These are phyloP conservation scores for Synanthedon myopaeformis DNA, from an alignment of 2,888 invertebrate species.

Conservation along the genomic window DNA sequence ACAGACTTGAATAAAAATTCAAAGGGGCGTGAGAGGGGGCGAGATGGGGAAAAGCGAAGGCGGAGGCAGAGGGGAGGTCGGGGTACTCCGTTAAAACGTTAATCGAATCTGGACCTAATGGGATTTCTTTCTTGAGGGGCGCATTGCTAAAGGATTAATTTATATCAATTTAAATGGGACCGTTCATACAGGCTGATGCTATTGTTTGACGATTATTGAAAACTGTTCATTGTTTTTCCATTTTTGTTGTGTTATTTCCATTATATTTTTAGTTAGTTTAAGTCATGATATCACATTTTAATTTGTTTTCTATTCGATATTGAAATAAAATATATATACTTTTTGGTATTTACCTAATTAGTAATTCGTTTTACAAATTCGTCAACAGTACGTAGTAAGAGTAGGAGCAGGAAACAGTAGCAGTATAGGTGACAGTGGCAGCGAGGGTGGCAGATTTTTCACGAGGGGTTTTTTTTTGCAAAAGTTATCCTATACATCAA, in stretches of 20 bases:
- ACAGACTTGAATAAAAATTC: conserved; percentile 12
- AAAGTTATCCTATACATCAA: no score
- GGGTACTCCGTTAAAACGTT: conserved; percentile 53
- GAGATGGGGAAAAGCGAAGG: conserved; percentile 11
- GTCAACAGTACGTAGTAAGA: no score
- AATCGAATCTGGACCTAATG: conserved; percentile 67
- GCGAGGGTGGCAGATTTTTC: no score
- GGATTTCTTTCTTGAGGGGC: conserved; percentile 70
- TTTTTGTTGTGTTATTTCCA: background rate
- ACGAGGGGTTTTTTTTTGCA: no score
- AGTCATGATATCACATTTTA: no score
- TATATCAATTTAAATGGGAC: conserved; percentile 67
- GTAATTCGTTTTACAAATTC: no score
- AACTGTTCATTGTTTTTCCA: background rate
- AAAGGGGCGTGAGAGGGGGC: conserved; percentile 3
- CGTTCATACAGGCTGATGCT: conserved; percentile 32
- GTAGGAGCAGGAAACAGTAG: no score
- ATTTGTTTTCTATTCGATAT: no score
- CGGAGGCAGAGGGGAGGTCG: conserved; percentile 9
- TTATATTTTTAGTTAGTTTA: no score
- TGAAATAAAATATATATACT: no score
- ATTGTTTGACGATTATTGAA: background rate
- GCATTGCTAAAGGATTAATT: conserved; percentile 67
- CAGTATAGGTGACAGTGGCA: no score
- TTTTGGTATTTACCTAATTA: no score